Conservation (phyloP, 2,888 invertebrate genomes). For the Ormyrus thymus region DNA sequence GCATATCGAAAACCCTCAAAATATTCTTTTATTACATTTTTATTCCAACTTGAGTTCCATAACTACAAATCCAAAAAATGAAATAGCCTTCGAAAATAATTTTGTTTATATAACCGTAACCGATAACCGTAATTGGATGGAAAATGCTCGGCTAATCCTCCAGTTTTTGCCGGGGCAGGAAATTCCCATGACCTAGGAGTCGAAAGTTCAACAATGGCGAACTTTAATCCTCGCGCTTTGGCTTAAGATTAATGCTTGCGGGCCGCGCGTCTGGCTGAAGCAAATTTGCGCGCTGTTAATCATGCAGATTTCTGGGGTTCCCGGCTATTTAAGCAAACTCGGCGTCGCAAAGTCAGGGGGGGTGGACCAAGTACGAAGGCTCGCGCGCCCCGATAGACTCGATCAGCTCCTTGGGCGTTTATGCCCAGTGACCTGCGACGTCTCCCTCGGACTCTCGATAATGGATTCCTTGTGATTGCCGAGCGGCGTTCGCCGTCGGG, state of each 20-base stretch:
- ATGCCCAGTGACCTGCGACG: constrained; percentile 19
- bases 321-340: constrained; percentile 12
- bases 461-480: constrained; percentile 44
- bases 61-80: too few species aligned
- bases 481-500: not conserved
- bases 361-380: not conserved
- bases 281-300: constrained; percentile 29
- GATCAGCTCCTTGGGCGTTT: not conserved
- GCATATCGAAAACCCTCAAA: too few species aligned
- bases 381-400: too few species aligned
- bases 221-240: not conserved
- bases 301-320: constrained; percentile 17
- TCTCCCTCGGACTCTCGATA: constrained; percentile 12
- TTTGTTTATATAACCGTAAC: too few species aligned
- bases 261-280: not conserved
- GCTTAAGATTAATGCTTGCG: constrained; percentile 8
- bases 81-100: too few species aligned
- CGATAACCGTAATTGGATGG: too few species aligned
- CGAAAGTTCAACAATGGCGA: constrained; percentile 11
- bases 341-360: not conserved
- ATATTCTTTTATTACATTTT: too few species aligned
- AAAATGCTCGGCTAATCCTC: too few species aligned
- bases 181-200: too few species aligned
- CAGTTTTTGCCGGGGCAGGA: too few species aligned
- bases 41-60: too few species aligned